Percentiles rank a stretch among this genome's conserved stretches.
Evolutionary conservation across 2,797 vertebrate species (phyloP).

Genomic region (Eleutherodactylus coqui): DNA sequence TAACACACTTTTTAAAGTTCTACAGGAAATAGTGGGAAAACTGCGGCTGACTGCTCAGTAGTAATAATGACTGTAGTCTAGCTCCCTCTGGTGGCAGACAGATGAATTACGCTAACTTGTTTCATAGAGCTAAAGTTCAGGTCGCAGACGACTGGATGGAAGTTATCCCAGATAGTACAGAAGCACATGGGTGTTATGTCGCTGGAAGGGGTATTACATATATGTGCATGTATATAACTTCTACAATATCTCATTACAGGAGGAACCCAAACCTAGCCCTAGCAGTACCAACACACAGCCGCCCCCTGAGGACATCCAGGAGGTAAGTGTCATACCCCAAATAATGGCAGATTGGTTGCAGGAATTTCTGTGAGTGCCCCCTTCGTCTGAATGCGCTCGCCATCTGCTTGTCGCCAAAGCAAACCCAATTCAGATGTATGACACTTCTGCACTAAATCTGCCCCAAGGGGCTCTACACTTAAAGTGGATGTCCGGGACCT

Average conservation of each 20-base stretch:
- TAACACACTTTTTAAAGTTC: no score
- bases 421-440: no score
- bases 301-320: neutral
- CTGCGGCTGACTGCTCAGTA: neutral
- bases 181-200: constrained; percentile 19
- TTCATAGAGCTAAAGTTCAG: neutral
- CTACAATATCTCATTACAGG: constrained; percentile 29
- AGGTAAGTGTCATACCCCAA: constrained; percentile 30
- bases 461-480: no score
- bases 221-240: neutral
- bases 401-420: neutral
- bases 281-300: neutral
- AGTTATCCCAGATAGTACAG: neutral
- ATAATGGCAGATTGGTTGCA: neutral
- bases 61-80: neutral
- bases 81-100: constrained; percentile 3
- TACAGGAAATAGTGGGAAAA: no score
- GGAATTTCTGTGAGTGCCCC: neutral
- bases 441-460: no score
- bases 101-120: neutral
- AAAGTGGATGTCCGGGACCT: no score
- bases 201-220: neutral
- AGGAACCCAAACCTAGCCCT: neutral
- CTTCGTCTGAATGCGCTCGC: no score
- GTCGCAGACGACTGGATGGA: neutral